A percentile compares a stretch with the other conserved stretches of the same genome.
These are phyloP conservation scores for Garrulus glandarius DNA, from an alignment of 2,797 vertebrate species.

Conservation along the genomic window DNA sequence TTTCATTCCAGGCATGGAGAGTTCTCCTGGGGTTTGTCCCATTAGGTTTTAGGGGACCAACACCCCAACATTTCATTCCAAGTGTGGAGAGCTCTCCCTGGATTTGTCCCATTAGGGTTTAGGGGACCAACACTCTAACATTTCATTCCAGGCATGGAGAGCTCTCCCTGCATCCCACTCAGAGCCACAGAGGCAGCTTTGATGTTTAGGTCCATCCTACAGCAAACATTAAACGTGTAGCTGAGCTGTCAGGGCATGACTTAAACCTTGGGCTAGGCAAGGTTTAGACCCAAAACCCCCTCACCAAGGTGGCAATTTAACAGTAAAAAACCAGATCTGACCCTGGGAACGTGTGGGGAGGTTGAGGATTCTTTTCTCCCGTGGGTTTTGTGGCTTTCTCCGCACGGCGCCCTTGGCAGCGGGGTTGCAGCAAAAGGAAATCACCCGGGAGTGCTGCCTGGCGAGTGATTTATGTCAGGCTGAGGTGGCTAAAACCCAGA, in stretches of 20 bases:
- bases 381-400: neutral
- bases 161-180: neutral
- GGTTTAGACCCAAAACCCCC: neutral
- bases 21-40: neutral
- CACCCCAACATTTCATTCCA: neutral
- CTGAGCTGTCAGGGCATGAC: neutral
- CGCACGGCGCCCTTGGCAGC: neutral
- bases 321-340: neutral
- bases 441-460: neutral
- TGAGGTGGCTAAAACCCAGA: neutral
- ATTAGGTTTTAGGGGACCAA: neutral
- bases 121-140: neutral
- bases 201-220: neutral
- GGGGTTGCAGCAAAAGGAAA: neutral
- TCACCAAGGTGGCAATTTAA: neutral
- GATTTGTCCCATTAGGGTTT: neutral
- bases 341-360: neutral
- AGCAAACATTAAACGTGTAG: neutral
- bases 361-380: conserved; percentile 14
- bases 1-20: neutral
- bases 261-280: neutral
- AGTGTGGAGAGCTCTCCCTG: neutral
- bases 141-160: neutral
- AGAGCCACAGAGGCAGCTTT: neutral
- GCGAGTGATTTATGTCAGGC: neutral